phyloP scores from a whole-genome alignment of 2,797 vertebrate genomes.

The Mus minutoides region DNA sequence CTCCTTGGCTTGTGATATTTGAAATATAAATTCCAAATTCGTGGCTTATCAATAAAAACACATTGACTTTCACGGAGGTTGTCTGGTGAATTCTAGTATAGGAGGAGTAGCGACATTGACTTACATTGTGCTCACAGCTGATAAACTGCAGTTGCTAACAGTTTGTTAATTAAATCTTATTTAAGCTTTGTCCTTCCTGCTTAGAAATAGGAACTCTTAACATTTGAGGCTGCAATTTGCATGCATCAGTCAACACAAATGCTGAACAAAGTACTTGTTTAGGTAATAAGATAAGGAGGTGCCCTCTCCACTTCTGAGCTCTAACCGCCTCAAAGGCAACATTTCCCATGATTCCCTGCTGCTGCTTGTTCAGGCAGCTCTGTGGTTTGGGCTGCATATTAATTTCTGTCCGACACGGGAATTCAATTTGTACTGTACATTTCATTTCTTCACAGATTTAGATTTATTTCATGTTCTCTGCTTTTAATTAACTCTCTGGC shows the following conservation, averaged over 20 bases:
- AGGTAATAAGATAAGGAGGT: slow-evolving; percentile 84
- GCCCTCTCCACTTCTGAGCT: slow-evolving; percentile 79
- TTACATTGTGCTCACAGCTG: slow-evolving; percentile 83
- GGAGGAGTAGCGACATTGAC: slow-evolving; percentile 83
- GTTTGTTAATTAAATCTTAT: slow-evolving; percentile 87
- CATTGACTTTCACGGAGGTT: slow-evolving; percentile 84
- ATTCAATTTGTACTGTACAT: slow-evolving; percentile 96
- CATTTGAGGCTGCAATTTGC: slow-evolving; percentile 81
- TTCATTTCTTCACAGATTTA: slow-evolving; percentile 96
- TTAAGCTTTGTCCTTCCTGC: slow-evolving; percentile 86
- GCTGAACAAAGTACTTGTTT: slow-evolving; percentile 81
- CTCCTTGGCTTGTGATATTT: slow-evolving; percentile 62
- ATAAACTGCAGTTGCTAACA: slow-evolving; percentile 85
- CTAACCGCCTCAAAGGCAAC: slow-evolving; percentile 79
- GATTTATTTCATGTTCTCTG: slow-evolving; percentile 96
- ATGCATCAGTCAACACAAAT: slow-evolving; percentile 82
- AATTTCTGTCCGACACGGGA: slow-evolving; percentile 91
- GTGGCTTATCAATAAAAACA: slow-evolving; percentile 87
- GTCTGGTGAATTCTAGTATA: slow-evolving; percentile 77
- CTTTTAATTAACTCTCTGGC: slow-evolving; percentile 98
- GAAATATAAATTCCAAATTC: slow-evolving; percentile 83
- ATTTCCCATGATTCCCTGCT: slow-evolving; percentile 85
- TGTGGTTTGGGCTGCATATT: slow-evolving; percentile 90
- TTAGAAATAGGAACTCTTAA: slow-evolving; percentile 83
- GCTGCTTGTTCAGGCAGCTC: slow-evolving; percentile 85